Evolutionary conservation across 2,113 vertebrate species (phyloP).

Genomic region (Seriola quinqueradiata): DNA sequence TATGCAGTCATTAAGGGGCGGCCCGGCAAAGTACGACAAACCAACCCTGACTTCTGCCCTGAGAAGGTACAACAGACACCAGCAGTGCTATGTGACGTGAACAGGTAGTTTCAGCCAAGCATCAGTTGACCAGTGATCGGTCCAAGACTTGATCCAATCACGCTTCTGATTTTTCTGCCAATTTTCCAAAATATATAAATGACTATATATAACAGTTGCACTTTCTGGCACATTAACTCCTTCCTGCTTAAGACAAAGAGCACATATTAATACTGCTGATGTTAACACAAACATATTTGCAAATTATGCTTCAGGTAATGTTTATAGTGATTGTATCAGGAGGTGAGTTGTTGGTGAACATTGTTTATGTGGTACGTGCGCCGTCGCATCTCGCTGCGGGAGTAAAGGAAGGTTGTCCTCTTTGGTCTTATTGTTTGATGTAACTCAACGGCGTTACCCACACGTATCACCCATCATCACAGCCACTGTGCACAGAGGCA

Average conservation of each 20-base stretch:
- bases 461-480: not conserved
- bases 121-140: conserved; percentile 43
- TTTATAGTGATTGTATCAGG: not conserved
- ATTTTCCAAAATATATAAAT: not conserved
- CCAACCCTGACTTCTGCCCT: conserved; percentile 92
- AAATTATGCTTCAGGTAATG: not conserved
- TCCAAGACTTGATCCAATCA: conserved; percentile 56
- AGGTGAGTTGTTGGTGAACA: not conserved
- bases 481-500: not conserved
- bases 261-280: not conserved
- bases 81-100: conserved; percentile 70
- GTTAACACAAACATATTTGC: not conserved
- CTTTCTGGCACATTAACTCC: not conserved
- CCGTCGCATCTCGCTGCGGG: not conserved
- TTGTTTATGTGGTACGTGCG: not conserved
- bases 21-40: conserved; percentile 95
- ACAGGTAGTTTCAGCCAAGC: conserved; percentile 70
- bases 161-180: conserved; percentile 21
- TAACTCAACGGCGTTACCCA: not conserved
- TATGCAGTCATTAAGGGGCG: conserved; percentile 98
- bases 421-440: not conserved
- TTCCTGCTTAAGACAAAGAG: not conserved
- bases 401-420: not conserved
- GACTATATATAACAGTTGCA: not conserved
- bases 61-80: conserved; percentile 90